Percentiles rank a stretch among this genome's conserved stretches.
Evolutionary conservation across 2,113 vertebrate species (phyloP).

Genomic region (Motacilla alba): DNA sequence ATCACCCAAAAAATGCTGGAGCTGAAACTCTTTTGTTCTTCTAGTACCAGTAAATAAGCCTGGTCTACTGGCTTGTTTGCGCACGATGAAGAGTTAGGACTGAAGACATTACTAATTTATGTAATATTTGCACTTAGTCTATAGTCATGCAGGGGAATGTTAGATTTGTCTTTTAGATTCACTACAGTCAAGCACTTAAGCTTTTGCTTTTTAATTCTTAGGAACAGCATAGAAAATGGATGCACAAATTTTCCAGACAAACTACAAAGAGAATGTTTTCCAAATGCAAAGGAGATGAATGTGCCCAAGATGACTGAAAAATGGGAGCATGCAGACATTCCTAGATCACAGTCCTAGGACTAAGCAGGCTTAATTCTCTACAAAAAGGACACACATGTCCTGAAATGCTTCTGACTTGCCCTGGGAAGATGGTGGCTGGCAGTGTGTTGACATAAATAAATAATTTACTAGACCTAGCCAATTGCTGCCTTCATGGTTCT

Average conservation of each 20-base stretch:
- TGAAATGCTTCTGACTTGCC: not conserved
- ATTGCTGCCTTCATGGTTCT: not conserved
- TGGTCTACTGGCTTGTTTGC: not conserved
- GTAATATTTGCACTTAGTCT: not conserved
- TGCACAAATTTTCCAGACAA: not conserved
- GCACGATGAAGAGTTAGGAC: not conserved
- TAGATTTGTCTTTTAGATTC: not conserved
- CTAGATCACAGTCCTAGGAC: not conserved
- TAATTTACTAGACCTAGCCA: not conserved
- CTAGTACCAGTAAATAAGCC: rapidly evolving
- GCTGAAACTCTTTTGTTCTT: not conserved
- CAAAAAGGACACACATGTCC: not conserved
- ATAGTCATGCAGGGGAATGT: not conserved
- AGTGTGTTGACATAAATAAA: not conserved
- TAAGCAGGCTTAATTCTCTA: not conserved
- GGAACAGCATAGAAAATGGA: not conserved
- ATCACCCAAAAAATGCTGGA: not conserved
- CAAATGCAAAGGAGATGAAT: not conserved
- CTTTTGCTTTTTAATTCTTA: not conserved
- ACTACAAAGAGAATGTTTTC: not conserved
- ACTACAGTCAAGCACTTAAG: not conserved
- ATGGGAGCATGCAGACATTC: not conserved
- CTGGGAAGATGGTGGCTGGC: not conserved
- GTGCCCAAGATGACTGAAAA: not conserved
- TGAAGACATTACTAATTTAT: not conserved